phyloP scores from a whole-genome alignment of 2,797 vertebrate species.

The Periparus ater region DNA sequence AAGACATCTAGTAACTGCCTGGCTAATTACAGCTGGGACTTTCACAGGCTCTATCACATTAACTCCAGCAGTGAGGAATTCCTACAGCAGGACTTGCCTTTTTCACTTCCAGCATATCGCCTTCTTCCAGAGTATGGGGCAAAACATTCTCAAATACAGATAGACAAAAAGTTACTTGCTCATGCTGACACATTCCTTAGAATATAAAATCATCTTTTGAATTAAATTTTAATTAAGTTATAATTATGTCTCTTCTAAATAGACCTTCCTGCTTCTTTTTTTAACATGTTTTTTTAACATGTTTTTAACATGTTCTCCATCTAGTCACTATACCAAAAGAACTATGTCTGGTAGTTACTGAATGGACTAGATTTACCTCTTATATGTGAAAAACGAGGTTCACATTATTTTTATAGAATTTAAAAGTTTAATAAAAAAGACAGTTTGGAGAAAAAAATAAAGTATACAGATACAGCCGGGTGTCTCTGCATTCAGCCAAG shows the following conservation, averaged over 20 bases:
- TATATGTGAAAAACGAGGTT: no score
- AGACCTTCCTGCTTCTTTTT: not conserved
- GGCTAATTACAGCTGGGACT: not conserved
- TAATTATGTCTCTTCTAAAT: not conserved
- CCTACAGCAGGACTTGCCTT: not conserved
- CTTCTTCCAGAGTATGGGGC: fast-evolving
- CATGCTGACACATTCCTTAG: not conserved
- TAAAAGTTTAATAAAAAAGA: no score
- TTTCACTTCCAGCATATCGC: fast-evolving
- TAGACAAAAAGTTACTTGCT: not conserved
- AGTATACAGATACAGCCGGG: no score
- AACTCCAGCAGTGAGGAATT: not conserved
- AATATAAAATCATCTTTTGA: not conserved
- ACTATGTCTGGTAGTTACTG: not conserved
- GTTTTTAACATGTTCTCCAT: fast-evolving
- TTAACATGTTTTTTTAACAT: no score
- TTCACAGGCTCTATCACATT: fast-evolving
- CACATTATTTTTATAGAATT: no score
- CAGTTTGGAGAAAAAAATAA: no score
- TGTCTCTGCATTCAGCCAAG: no score
- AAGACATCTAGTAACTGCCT: slow-evolving; percentile 57
- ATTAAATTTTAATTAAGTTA: not conserved
- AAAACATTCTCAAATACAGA: not conserved
- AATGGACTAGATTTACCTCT: not conserved
- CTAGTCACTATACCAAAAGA: not conserved